Conservation (phyloP, 2,113 vertebrate species). For the Gorsachius goisagi region DNA sequence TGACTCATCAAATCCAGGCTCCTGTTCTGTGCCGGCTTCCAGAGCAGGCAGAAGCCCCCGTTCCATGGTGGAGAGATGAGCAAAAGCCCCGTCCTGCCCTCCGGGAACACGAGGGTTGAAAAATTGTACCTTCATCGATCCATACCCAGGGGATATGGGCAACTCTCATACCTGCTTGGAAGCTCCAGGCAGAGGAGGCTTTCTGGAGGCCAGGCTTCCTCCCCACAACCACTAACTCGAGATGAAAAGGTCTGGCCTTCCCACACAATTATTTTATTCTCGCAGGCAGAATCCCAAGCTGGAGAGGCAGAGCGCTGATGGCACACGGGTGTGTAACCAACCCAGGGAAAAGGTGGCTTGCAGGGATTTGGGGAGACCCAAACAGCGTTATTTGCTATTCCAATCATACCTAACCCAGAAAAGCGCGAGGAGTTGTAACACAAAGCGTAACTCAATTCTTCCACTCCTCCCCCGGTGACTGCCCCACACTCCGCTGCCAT, state of each 20-base stretch:
- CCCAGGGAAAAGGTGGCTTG: neutral
- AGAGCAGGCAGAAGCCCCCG: neutral
- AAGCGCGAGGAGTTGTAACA: neutral
- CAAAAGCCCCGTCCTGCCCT: neutral
- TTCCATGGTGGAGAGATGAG: fast-evolving
- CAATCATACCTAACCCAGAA: neutral
- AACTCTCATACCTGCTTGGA: fast-evolving
- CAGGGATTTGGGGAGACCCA: neutral
- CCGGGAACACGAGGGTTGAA: neutral
- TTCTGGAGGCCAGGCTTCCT: neutral
- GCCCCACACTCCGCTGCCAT: fast-evolving
- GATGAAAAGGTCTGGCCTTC: neutral
- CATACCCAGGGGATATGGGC: fast-evolving
- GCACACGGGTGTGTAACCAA: fast-evolving
- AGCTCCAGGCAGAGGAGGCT: neutral
- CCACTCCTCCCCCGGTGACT: neutral
- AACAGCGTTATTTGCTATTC: neutral
- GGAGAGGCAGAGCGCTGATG: neutral
- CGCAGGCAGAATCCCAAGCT: neutral
- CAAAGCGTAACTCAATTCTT: neutral
- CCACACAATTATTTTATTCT: fast-evolving
- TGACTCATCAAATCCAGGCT: constrained; percentile 46
- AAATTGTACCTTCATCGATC: fast-evolving
- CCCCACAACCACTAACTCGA: fast-evolving
- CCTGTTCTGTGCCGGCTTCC: neutral